Base-by-base conservation (phyloP, 2,797 vertebrate species). In the Anguilla marmorata region DNA sequence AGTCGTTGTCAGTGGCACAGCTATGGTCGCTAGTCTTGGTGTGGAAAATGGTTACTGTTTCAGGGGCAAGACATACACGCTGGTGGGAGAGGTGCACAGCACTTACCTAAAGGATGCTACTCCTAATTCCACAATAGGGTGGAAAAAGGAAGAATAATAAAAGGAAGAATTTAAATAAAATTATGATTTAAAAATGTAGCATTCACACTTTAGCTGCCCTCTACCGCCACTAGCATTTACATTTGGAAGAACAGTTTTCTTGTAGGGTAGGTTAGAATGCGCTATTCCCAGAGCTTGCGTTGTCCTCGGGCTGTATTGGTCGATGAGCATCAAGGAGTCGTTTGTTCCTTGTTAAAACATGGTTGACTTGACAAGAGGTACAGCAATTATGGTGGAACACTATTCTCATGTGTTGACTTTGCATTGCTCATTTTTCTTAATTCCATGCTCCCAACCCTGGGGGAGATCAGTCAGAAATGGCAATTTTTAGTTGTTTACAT, bases 211-310 rank as follows among this genome's bases (percentile, higher is more conserved):
- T 27, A 48, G 41, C 37, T 48, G 12, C 45, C 60, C 69, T 27
- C 60, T 48, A 30, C 19, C 69, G 9, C 16, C 12, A 4, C 30
- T 50, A 2, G 33, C 37, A 24, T 86, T 45, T 50, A 69, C n/a
- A 60, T 86, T 14, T 60, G 54, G 83, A 90, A 88, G 86, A 88
- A 56, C 72, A 21, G 86, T 90, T 89, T 87, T 76, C 89, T 48
- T 86, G 58, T 52, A 8, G 24, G 24, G 63, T 74, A 37, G 72
- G 27, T 21, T 19, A 79, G 74, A 79, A 41, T 7, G 37, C 14
- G 74, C 12, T 45, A 16, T 41, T 41, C 33, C 74, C 19, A 19
- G 33, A 79, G 74, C 74, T 79, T 14, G 11, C 19, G 74, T 14
- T 74, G 41, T 12, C 21, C 37, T 86, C 74, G 87, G 87, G 72